phyloP scores from a whole-genome alignment of 2,797 vertebrate species.

The Babyrousa celebensis region DNA sequence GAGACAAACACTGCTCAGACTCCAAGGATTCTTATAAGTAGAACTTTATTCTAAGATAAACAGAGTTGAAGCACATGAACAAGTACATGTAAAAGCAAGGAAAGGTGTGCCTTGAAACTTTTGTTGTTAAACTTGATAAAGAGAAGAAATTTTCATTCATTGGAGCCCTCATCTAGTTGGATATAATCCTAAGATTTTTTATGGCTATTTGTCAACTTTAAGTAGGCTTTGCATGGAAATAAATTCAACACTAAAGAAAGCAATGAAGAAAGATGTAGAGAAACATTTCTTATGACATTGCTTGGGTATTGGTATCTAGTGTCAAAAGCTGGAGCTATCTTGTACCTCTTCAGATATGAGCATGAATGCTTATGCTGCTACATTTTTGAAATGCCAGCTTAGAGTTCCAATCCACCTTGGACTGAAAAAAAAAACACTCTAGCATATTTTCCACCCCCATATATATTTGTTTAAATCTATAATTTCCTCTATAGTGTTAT shows the following conservation, averaged over 20 bases:
- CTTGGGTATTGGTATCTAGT: too few relatives aligned
- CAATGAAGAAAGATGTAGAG: not conserved
- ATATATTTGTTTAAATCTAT: not conserved
- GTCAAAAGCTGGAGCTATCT: rapidly evolving
- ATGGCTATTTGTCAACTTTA: not conserved
- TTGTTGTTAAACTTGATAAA: not conserved
- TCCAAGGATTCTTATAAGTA: not conserved
- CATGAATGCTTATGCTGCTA: not conserved
- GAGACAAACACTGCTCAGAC: not conserved
- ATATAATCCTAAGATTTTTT: not conserved
- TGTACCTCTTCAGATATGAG: not conserved
- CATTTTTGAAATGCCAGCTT: not conserved
- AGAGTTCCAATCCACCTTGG: not conserved
- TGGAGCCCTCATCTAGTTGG: not conserved
- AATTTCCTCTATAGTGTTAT: not conserved
- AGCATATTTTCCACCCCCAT: not conserved
- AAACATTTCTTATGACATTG: not conserved
- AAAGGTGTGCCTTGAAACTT: not conserved
- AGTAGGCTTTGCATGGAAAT: not conserved
- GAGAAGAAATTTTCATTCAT: not conserved
- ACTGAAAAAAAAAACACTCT: not conserved
- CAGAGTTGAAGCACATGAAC: not conserved
- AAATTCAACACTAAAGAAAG: not conserved
- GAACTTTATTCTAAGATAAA: not conserved
- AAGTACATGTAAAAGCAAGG: not conserved